A percentile compares a stretch with the other conserved stretches of the same genome.
Evolutionary conservation across 2,797 vertebrate genomes (phyloP).

Genomic region (Leptodon cayanensis): DNA sequence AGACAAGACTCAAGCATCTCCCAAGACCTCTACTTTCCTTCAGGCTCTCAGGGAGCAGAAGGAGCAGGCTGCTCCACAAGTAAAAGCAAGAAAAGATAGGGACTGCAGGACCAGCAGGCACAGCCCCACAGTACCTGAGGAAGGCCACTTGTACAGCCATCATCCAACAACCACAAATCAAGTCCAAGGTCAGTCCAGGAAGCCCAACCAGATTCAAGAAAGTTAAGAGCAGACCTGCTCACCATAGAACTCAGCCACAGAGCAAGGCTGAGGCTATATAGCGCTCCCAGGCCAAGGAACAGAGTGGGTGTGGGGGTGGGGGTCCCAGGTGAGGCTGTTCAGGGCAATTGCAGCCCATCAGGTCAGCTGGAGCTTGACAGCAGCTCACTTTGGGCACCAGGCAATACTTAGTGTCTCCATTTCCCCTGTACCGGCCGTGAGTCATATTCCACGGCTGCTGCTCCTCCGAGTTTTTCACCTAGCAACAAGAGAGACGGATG

Average conservation of each 20-base stretch:
- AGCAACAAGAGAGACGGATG: constrained; percentile 55
- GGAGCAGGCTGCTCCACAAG: neutral
- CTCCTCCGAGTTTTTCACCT: constrained; percentile 53
- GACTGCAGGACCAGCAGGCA: neutral
- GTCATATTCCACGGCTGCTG: constrained; percentile 48
- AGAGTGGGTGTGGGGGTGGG: neutral
- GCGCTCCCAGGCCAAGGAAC: neutral
- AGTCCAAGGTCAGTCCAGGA: neutral
- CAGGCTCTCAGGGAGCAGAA: neutral
- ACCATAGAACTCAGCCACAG: neutral
- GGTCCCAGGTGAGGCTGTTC: neutral
- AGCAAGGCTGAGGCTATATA: neutral
- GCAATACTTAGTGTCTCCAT: neutral
- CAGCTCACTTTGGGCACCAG: neutral
- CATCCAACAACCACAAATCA: neutral
- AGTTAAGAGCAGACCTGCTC: neutral
- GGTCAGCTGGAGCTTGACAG: neutral
- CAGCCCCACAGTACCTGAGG: neutral
- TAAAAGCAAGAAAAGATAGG: neutral
- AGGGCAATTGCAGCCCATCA: neutral
- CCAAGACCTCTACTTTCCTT: neutral
- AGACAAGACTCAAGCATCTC: neutral
- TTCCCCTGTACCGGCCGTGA: constrained; percentile 13
- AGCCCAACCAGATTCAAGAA: neutral
- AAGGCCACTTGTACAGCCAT: neutral